Percentiles rank a stretch among this genome's conserved stretches.
phyloP scores from a whole-genome alignment of 2,888 invertebrate genomes.

The Synanthedon vespiformis region DNA sequence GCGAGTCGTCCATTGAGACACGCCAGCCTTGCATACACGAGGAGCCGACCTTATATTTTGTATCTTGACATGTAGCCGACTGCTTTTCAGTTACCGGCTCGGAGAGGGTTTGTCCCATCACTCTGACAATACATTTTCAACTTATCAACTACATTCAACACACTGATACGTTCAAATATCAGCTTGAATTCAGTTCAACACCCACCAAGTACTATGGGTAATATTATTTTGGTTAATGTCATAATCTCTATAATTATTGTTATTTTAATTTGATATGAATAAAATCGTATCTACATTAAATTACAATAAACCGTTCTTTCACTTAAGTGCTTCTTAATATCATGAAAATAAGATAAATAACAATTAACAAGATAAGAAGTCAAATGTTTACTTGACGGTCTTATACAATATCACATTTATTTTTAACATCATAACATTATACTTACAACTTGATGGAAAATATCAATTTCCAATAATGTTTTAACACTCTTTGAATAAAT shows the following conservation, averaged over 20 bases:
- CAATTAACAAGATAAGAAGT: neutral
- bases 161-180: neutral
- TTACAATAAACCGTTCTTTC: neutral
- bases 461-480: too few species aligned
- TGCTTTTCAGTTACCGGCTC: conserved; percentile 95
- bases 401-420: conserved; percentile 3
- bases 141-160: neutral
- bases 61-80: conserved; percentile 83
- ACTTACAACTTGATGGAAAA: too few species aligned
- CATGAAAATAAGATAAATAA: neutral
- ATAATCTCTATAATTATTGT: too few species aligned
- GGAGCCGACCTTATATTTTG: conserved; percentile 84
- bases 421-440: too few species aligned
- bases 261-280: too few species aligned
- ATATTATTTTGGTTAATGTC: too few species aligned
- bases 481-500: too few species aligned
- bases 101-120: conserved; percentile 97
- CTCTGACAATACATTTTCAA: conserved; percentile 27
- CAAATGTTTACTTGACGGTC: conserved; percentile 7
- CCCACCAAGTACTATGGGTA: too few species aligned
- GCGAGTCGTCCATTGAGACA: conserved; percentile 98
- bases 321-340: neutral
- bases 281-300: too few species aligned
- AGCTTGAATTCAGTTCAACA: too few species aligned
- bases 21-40: conserved; percentile 99